These are phyloP conservation scores for Porites australiensis DNA, from an alignment of 64 coral and sea anemone genomes.

Conservation along the genomic window DNA sequence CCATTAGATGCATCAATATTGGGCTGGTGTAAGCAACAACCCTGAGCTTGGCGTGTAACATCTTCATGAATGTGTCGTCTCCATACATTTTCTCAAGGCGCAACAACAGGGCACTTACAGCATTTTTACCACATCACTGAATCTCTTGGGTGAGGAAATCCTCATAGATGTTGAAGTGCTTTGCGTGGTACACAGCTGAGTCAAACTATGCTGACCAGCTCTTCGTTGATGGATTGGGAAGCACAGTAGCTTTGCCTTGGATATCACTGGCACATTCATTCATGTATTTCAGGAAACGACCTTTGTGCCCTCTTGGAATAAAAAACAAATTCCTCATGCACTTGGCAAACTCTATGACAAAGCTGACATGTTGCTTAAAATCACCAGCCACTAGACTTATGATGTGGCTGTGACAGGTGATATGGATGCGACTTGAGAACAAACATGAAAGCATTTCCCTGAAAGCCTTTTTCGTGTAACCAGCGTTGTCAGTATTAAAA, in stretches of 20 bases:
- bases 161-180: neutral
- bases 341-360: conserved; percentile 34
- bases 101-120: neutral
- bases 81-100: conserved; percentile 26
- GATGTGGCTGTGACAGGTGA: conserved; percentile 70
- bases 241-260: neutral
- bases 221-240: conserved; percentile 36
- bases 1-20: conserved; percentile 2
- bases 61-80: conserved; percentile 46
- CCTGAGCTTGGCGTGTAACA: neutral
- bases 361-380: conserved; percentile 61
- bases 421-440: conserved; percentile 42
- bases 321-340: conserved; percentile 47
- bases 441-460: conserved; percentile 31
- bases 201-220: conserved; percentile 28
- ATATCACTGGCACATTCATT: neutral
- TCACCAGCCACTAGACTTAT: conserved; percentile 65
- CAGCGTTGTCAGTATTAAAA: conserved; percentile 67
- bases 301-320: conserved; percentile 65
- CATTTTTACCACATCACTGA: neutral
- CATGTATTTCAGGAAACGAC: conserved; percentile 34
- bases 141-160: conserved; percentile 17
- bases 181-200: neutral
- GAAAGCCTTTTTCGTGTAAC: conserved; percentile 70
- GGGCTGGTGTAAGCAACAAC: conserved; percentile 49